These are phyloP conservation scores for Atta cephalotes DNA, from an alignment of 1,140 invertebrate species.

Conservation along the genomic window DNA sequence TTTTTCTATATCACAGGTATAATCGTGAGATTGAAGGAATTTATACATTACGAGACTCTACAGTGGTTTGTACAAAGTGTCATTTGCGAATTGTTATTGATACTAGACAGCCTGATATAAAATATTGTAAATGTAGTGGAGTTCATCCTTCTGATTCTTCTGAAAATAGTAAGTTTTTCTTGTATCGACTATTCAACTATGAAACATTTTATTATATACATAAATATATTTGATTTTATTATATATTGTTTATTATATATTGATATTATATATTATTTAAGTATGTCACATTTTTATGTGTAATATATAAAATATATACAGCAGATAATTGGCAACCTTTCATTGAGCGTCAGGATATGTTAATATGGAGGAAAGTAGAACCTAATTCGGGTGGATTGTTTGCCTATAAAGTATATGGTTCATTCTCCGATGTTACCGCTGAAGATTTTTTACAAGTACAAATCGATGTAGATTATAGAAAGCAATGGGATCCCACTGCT, in stretches of 20 bases:
- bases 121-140: constrained; percentile 86
- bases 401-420: constrained; percentile 95
- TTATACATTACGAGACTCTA: constrained; percentile 86
- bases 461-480: constrained; percentile 92
- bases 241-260: not conserved
- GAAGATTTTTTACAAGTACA: constrained; percentile 94
- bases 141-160: constrained; percentile 55
- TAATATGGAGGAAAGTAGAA: constrained; percentile 93
- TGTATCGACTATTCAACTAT: not conserved
- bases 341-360: constrained; percentile 92
- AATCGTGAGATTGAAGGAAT: constrained; percentile 86
- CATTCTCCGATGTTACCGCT: constrained; percentile 92
- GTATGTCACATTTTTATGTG: not conserved
- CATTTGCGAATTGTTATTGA: constrained; percentile 88
- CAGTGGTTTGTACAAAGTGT: constrained; percentile 88
- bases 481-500: constrained; percentile 93
- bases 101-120: constrained; percentile 83
- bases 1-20: constrained; percentile 78
- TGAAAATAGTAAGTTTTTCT: constrained; percentile 70
- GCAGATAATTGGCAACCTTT: constrained; percentile 91
- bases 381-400: constrained; percentile 89
- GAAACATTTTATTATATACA: not conserved
- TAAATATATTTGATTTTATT: not conserved
- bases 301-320: constrained; percentile 51
- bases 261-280: constrained; percentile 5